These are phyloP conservation scores for Manis crassicaudata DNA, from an alignment of 2,797 vertebrate species.

Conservation along the genomic window DNA sequence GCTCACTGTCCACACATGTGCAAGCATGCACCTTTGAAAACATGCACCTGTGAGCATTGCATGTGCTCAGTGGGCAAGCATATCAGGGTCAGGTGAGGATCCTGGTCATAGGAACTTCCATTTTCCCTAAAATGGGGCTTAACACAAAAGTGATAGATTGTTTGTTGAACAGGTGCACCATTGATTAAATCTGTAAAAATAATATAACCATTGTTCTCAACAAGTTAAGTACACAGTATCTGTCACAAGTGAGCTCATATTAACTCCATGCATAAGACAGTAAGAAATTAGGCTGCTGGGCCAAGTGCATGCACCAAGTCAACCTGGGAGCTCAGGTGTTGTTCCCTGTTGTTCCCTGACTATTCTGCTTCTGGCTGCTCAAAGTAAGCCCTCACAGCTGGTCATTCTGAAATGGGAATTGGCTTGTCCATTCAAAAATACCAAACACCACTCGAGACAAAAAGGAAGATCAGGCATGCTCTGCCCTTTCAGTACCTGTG, in stretches of 20 bases:
- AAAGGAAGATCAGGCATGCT: not conserved
- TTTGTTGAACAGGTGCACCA: not conserved
- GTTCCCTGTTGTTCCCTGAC: not conserved
- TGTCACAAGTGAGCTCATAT: not conserved
- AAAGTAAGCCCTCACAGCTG: not conserved
- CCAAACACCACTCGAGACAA: not conserved
- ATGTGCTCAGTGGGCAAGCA: too few relatives aligned
- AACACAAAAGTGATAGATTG: not conserved
- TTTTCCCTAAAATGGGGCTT: not conserved
- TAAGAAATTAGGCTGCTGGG: not conserved
- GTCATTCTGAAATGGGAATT: not conserved
- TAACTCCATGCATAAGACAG: not conserved
- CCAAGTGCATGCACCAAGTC: not conserved
- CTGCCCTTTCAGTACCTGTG: not conserved
- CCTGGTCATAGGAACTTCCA: too few relatives aligned
- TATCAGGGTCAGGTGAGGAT: too few relatives aligned
- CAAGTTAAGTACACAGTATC: not conserved
- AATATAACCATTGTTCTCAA: not conserved
- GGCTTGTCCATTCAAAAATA: slow-evolving; percentile 3
- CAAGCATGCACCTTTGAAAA: too few relatives aligned
- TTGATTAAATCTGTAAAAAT: slow-evolving; percentile 22
- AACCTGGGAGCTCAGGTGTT: not conserved
- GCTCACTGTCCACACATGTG: too few relatives aligned
- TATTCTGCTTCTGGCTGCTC: not conserved
- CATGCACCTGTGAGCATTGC: too few relatives aligned